phyloP scores from a whole-genome alignment of 2,888 invertebrate genomes.

The Eristalinus sepulchralis region DNA sequence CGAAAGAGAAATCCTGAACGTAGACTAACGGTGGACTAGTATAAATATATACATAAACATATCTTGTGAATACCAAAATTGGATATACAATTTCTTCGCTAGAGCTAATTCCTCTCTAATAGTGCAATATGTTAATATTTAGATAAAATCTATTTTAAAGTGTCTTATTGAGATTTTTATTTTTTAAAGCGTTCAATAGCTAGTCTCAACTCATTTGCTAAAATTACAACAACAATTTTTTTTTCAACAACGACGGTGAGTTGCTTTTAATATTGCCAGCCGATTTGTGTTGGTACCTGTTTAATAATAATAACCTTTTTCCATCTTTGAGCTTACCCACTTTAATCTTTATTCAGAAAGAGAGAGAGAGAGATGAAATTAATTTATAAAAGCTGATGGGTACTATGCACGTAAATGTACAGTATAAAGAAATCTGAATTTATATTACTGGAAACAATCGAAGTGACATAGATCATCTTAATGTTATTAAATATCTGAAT shows the following conservation, averaged over 20 bases:
- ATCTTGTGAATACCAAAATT: neutral
- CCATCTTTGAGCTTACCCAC: slow-evolving; percentile 36
- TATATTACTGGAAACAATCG: slow-evolving; percentile 57
- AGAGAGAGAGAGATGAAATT: slow-evolving; percentile 47
- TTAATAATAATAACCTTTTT: slow-evolving; percentile 53
- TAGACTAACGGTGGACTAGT: slow-evolving; percentile 29
- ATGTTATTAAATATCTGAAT: slow-evolving; percentile 54
- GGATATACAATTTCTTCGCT: slow-evolving; percentile 10
- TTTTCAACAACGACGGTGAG: slow-evolving; percentile 57
- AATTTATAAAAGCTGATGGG: slow-evolving; percentile 37
- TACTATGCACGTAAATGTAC: neutral
- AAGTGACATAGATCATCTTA: slow-evolving; percentile 55
- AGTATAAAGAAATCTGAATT: slow-evolving; percentile 52
- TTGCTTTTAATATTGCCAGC: slow-evolving; percentile 26
- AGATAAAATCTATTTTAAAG: slow-evolving; percentile 14
- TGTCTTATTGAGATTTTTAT: slow-evolving; percentile 20
- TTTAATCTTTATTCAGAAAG: slow-evolving; percentile 40
- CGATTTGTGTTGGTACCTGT: slow-evolving; percentile 45
- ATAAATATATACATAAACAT: neutral
- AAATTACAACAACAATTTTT: slow-evolving; percentile 47
- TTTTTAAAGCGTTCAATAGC: slow-evolving; percentile 8
- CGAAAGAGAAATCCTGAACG: neutral
- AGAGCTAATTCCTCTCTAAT: slow-evolving; percentile 11
- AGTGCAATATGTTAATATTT: slow-evolving; percentile 37
- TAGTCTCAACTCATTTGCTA: slow-evolving; percentile 23